Conservation (phyloP, 2,888 invertebrate genomes). For the Apamea crenata region DNA sequence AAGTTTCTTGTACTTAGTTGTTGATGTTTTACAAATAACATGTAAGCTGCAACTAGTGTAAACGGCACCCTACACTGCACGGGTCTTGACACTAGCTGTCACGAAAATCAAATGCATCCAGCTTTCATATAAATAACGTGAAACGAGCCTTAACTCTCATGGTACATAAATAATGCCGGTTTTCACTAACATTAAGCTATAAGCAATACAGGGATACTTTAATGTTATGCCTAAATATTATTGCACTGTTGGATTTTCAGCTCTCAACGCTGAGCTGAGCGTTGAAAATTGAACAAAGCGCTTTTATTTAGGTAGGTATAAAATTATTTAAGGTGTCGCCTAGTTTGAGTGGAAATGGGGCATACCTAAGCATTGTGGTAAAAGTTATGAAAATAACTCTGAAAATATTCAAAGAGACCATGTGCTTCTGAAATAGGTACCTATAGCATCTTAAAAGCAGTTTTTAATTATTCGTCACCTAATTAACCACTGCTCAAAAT, state of each 20-base stretch:
- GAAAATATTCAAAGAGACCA: neutral
- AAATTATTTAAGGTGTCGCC: neutral
- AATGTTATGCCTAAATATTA: neutral
- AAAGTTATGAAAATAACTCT: neutral
- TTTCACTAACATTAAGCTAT: neutral
- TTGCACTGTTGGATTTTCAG: neutral
- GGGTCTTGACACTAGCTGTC: neutral
- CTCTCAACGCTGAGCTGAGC: too few relatives aligned
- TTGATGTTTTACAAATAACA: conserved; percentile 3
- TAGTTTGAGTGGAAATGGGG: neutral
- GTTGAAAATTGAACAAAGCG: neutral
- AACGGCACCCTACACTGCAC: neutral
- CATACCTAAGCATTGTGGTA: neutral
- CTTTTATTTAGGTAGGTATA: neutral
- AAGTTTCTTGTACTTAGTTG: neutral
- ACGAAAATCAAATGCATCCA: neutral
- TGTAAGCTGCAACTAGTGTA: neutral
- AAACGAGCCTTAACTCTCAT: neutral
- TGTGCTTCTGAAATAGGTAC: neutral
- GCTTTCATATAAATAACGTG: neutral
- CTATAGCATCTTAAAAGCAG: too few relatives aligned
- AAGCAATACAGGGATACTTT: neutral
- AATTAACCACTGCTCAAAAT: conserved; percentile 19
- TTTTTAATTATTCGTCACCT: neutral
- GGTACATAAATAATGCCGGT: too few relatives aligned